Evolutionary conservation across 1,140 invertebrate genomes (phyloP).

Genomic region (Caerostris extrusa): DNA sequence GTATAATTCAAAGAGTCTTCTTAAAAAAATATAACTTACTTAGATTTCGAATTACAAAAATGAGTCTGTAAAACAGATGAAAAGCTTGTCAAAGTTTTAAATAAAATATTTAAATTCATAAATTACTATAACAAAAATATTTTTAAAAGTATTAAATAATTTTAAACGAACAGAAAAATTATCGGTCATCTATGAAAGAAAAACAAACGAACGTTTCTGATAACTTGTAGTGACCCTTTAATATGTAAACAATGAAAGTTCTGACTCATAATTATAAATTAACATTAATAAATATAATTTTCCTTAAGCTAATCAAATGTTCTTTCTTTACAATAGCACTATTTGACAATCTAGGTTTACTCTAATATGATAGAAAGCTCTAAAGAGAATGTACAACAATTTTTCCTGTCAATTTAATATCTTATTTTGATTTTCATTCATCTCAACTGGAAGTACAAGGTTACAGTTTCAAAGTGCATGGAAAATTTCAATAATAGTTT

Average conservation of each 20-base stretch:
- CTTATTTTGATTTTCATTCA: neutral
- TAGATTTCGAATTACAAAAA: too few species aligned
- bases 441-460: neutral
- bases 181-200: neutral
- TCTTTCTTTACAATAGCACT: too few species aligned
- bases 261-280: neutral
- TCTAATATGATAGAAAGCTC: neutral
- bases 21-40: too few species aligned
- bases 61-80: neutral
- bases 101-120: neutral
- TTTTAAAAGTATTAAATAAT: neutral
- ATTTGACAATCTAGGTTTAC: too few species aligned
- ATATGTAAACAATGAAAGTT: neutral
- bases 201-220: neutral
- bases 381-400: neutral
- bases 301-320: too few species aligned
- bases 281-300: too few species aligned
- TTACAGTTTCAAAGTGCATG: neutral
- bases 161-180: neutral
- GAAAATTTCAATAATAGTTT: too few species aligned
- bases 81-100: neutral
- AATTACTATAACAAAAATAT: neutral
- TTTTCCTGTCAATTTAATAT: constrained; percentile 40
- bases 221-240: neutral
- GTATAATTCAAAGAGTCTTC: too few species aligned